phyloP scores from a whole-genome alignment of 2,888 invertebrate species.

The Dicranocentrus wangi region DNA sequence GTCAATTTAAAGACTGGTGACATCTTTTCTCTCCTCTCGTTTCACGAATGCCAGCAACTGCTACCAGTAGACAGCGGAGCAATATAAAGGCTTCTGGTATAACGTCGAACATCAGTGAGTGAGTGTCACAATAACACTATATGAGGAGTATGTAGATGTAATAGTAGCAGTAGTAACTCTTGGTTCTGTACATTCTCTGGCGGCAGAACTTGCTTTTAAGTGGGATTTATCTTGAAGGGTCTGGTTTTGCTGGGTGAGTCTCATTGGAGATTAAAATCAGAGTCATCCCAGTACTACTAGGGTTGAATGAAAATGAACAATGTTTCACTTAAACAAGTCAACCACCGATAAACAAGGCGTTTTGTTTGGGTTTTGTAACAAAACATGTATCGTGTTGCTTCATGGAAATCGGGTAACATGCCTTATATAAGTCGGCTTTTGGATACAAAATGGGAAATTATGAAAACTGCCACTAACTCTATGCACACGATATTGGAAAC shows the following conservation, averaged over 20 bases:
- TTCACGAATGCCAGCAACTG: slow-evolving; percentile 45
- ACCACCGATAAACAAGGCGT: slow-evolving; percentile 54
- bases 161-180: background rate
- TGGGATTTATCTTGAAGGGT: slow-evolving; percentile 62
- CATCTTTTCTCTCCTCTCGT: slow-evolving; percentile 64
- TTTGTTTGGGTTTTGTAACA: background rate
- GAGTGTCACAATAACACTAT: no score
- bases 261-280: slow-evolving; percentile 62
- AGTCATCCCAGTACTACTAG: slow-evolving; percentile 47
- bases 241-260: slow-evolving; percentile 57
- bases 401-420: no score
- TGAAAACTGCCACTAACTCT: no score
- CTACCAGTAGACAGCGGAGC: background rate
- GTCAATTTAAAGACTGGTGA: slow-evolving; percentile 69
- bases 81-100: background rate
- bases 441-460: no score
- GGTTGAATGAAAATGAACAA: slow-evolving; percentile 62
- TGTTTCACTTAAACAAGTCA: slow-evolving; percentile 61
- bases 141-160: background rate
- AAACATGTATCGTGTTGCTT: background rate
- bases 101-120: background rate
- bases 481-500: no score
- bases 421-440: no score
- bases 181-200: background rate
- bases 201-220: slow-evolving; percentile 41